Evolutionary conservation across 2,113 vertebrate genomes (phyloP), one percentile per base, ranked within the genome.

Genomic region (Takifugu bimaculatus): DNA sequence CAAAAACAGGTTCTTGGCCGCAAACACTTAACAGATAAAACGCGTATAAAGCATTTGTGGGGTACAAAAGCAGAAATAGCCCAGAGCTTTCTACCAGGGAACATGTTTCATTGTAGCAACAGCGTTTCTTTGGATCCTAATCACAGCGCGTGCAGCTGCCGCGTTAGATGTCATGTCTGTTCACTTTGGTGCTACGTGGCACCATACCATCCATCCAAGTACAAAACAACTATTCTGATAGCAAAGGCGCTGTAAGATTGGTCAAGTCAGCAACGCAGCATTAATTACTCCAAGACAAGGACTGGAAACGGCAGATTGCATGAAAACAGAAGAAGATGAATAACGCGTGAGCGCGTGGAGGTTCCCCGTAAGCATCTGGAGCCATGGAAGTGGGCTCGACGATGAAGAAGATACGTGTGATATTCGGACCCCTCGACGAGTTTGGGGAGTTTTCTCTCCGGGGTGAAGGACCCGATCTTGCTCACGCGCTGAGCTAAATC

Each of bases 51-150:
- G 65, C 63, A 67, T 74, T 82, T 79, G 57, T 57, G 51, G 53
- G 51, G 50, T 57, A 67, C 60, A 80, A 82, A 75, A 78, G 64
- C 47, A 27, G 56, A 57, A 35, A 35, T 66, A 82, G 77, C 64
- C 72, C 52, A 78, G 56, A 70, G 14, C 43, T 51, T 47, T 61
- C 58, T 54, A 62, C 63, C 14, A 54, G 29, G 35, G 26, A 42
- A 43, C 62, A 48, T 49, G 50, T 68, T 57, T 72, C 61, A 63
- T 80, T 72, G 57, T 74, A 69, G 26, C 13, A 60, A 44, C 2
- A 43, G 20, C 26, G 43, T 52, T 29, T 58, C n/a, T 35, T 60
- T 82, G 75, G 77, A 75, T 73, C 26, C 4, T 27, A 58, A 65
- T 79, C 62, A 80, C 65, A 81, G 59, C 26, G 15, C 29, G 56